A percentile compares a stretch with the other conserved stretches of the same genome.
Conservation (phyloP, 64 coral and sea anemone species). For the Orbicella faveolata region DNA sequence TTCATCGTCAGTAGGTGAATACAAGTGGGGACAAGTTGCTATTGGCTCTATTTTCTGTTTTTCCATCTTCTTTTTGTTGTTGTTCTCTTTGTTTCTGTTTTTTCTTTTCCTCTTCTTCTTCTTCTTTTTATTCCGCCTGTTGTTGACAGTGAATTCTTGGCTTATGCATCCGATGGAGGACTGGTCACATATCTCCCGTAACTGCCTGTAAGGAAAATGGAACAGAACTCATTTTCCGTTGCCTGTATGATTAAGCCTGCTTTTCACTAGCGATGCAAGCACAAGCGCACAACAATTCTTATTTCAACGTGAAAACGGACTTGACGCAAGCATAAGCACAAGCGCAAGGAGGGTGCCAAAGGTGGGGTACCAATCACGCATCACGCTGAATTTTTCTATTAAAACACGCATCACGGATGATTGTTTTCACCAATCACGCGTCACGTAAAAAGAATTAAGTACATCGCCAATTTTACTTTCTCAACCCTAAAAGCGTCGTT, state of each 20-base stretch:
- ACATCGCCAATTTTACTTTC: too few relatives aligned
- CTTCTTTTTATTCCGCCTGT: not conserved
- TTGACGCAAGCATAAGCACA: too few relatives aligned
- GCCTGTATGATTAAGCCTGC: not conserved
- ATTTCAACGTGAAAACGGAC: too few relatives aligned
- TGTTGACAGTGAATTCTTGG: not conserved
- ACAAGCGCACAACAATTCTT: too few relatives aligned
- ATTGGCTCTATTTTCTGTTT: not conserved
- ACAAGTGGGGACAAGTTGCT: not conserved
- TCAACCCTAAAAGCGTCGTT: too few relatives aligned
- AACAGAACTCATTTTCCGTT: not conserved
- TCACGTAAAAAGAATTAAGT: too few relatives aligned
- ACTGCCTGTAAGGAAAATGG: not conserved
- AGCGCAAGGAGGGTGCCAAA: too few relatives aligned
- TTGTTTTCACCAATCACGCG: too few relatives aligned
- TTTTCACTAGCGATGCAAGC: too few relatives aligned
- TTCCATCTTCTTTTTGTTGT: not conserved
- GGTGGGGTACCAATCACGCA: too few relatives aligned
- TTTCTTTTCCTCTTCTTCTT: constrained; percentile 12
- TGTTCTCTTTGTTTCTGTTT: not conserved
- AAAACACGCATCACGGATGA: too few relatives aligned
- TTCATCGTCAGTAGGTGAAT: not conserved
- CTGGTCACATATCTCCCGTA: not conserved
- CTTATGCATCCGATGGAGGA: not conserved
- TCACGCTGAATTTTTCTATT: too few relatives aligned